phyloP scores from a whole-genome alignment of 2,113 vertebrate species.

The Neogobius melanostomus region DNA sequence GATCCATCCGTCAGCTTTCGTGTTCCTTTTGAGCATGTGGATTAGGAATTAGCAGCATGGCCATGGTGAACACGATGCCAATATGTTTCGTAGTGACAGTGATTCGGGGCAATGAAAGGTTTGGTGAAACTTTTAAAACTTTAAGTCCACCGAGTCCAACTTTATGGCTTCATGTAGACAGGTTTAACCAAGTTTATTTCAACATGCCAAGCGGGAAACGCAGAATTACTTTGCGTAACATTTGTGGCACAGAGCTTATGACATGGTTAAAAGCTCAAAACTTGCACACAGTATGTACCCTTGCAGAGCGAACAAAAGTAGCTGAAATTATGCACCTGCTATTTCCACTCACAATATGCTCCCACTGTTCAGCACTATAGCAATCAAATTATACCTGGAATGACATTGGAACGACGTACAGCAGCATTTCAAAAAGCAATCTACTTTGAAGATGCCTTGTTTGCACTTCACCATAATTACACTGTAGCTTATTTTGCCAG shows the following conservation, averaged over 20 bases:
- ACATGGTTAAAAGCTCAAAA: background rate
- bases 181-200: too few species aligned
- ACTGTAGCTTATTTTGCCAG: slow-evolving; percentile 53
- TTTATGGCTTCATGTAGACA: too few species aligned
- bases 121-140: too few species aligned
- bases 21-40: too few species aligned
- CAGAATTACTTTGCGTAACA: background rate
- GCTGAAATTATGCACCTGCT: slow-evolving; percentile 61
- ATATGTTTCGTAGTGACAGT: too few species aligned
- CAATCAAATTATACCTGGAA: slow-evolving; percentile 64
- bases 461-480: slow-evolving; percentile 55
- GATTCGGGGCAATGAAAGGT: too few species aligned
- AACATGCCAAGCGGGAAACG: too few species aligned
- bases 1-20: too few species aligned
- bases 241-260: background rate
- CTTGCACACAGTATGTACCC: background rate
- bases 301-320: slow-evolving; percentile 52
- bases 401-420: slow-evolving; percentile 43
- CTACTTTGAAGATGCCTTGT: slow-evolving; percentile 52
- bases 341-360: slow-evolving; percentile 42
- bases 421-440: slow-evolving; percentile 49
- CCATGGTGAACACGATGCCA: too few species aligned
- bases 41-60: too few species aligned
- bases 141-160: too few species aligned
- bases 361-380: slow-evolving; percentile 47